Evolutionary conservation across 2,797 vertebrate genomes (phyloP).

Genomic region (Fistularia commersonii): DNA sequence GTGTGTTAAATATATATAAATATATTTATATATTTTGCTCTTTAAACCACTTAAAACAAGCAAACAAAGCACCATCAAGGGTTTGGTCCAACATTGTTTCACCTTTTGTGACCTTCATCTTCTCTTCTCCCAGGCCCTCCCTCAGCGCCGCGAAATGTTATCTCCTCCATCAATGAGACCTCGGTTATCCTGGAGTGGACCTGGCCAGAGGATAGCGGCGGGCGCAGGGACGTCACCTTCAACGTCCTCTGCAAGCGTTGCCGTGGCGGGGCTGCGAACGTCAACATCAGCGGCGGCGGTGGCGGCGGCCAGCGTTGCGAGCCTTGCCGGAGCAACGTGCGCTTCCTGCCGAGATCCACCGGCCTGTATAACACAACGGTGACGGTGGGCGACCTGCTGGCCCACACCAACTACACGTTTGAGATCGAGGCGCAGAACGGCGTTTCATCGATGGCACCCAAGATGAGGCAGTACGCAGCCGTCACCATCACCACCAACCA

Average conservation of each 20-base stretch:
- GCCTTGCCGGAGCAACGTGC: conserved; percentile 85
- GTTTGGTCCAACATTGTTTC: no score
- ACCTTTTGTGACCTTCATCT: neutral
- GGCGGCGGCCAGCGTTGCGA: conserved; percentile 73
- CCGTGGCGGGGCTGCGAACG: conserved; percentile 50
- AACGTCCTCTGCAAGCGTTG: conserved; percentile 93
- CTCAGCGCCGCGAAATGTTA: conserved; percentile 91
- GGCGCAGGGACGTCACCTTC: conserved; percentile 90
- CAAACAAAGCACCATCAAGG: no score
- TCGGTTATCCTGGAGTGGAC: conserved; percentile 98
- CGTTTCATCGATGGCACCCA: conserved; percentile 81
- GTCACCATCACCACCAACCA: conserved; percentile 98
- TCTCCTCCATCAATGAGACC: conserved; percentile 98
- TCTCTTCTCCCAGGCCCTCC: conserved; percentile 81
- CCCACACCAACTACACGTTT: conserved; percentile 98
- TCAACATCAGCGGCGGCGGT: conserved; percentile 29
- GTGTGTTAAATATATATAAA: no score
- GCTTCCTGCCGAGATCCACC: conserved; percentile 86
- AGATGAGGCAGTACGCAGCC: conserved; percentile 85
- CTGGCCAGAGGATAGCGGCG: conserved; percentile 92
- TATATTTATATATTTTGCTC: no score
- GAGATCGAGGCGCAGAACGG: conserved; percentile 93
- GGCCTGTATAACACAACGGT: conserved; percentile 92
- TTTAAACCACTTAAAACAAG: no score
- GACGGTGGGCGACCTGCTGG: conserved; percentile 90